phyloP scores from a whole-genome alignment of 2,888 invertebrate genomes.

The Drosophila cracens region DNA sequence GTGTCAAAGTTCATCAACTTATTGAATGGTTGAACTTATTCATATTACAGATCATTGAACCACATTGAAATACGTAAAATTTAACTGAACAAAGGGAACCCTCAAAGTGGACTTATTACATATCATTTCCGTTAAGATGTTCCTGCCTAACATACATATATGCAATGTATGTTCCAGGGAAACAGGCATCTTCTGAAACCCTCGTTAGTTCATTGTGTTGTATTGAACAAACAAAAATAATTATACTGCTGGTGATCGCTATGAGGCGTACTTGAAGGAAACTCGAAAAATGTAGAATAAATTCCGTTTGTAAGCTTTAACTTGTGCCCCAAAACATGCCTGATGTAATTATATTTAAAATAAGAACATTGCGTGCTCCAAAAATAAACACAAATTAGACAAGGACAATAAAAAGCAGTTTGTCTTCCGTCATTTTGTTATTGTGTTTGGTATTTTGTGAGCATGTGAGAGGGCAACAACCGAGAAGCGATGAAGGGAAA shows the following conservation, averaged over 20 bases:
- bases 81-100: neutral
- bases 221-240: neutral
- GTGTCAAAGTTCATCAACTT: constrained; percentile 1
- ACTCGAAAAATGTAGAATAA: neutral
- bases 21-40: neutral
- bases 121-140: neutral
- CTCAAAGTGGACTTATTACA: neutral
- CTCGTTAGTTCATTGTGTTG: neutral
- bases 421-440: constrained; percentile 7
- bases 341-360: constrained; percentile 22
- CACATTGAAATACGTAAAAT: neutral
- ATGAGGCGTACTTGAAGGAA: neutral
- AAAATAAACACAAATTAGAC: constrained; percentile 41
- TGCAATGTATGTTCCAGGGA: neutral
- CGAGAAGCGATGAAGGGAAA: constrained; percentile 25
- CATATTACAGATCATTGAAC: neutral
- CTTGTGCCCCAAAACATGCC: constrained; percentile 5
- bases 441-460: constrained; percentile 4
- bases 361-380: constrained; percentile 32
- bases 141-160: neutral
- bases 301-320: constrained; percentile 14
- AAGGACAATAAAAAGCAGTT: constrained; percentile 32
- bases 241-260: neutral
- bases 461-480: constrained; percentile 20
- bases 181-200: neutral